Base-by-base conservation (phyloP, 2,888 invertebrate genomes). In the Chrysomela aeneicollis region DNA sequence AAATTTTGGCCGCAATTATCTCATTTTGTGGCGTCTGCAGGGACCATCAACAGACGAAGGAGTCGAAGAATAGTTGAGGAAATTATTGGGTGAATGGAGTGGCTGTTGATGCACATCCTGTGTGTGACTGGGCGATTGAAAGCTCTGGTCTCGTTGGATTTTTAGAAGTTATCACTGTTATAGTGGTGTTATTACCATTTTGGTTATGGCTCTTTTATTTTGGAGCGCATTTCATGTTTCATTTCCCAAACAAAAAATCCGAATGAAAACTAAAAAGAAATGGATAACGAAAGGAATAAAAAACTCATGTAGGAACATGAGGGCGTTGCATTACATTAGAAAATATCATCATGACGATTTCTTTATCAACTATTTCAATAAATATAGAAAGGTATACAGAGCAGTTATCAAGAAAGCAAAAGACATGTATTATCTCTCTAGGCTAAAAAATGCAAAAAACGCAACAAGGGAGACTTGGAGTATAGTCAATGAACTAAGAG, bases 1-100 rank as follows among this genome's bases (percentile, higher is more conserved):
- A 81, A 82, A 81, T 80, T 75, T 77, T 77, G 70, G 76, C 70
- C 78, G 81, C 81, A 81, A 81, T 81, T 82, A 81, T 81, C 79
- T 81, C 80, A 81, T 81, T 81, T 79, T 79, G 78, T 81, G 81
- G 81, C 81, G 81, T 81, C 81, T 78, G 73, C 71, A 32, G 62
- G 61, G 53, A 62, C 47, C 50, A 60, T 65, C 63, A 59, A 72
- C 72, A 76, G 75, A 76, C 76, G 68, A 71, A 69, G 65, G 71
- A 71, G 71, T 72, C 70, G 64, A 68, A 67, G 26, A 67, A 61
- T 63, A 65, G 69, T 75, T 71, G 65, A 71, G 69, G 68, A 74
- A 73, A 70, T 74, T 72, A 66, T 74, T 71, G 54, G 49, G 68
- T 68, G 73, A 74, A 73, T 71, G 47, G 47, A 50, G 5, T 19